Percentiles rank a stretch among this genome's conserved stretches.
phyloP scores from a whole-genome alignment of 2,888 invertebrate species.

The Ischnura elegans region DNA sequence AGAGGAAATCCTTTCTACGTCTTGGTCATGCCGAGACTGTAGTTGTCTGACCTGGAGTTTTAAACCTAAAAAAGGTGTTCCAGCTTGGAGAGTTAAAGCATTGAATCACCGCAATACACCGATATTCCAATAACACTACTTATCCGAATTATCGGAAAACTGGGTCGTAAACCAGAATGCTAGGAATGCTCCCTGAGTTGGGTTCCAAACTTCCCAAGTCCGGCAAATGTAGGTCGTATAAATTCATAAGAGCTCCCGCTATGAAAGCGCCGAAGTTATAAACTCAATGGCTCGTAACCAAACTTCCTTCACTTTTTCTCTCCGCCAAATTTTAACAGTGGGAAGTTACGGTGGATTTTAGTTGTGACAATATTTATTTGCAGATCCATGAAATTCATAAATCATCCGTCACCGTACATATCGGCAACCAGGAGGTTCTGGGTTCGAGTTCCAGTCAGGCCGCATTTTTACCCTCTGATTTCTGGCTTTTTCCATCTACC shows the following conservation, averaged over 20 bases:
- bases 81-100: background rate
- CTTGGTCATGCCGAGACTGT: background rate
- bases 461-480: no score
- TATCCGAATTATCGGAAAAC: background rate
- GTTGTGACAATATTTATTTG: background rate
- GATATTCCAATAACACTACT: background rate
- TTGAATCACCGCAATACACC: background rate
- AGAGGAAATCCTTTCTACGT: background rate
- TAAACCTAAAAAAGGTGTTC: background rate
- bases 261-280: background rate
- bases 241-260: background rate
- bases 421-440: no score
- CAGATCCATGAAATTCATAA: background rate
- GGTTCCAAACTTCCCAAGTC: background rate
- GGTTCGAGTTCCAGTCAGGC: no score
- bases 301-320: background rate
- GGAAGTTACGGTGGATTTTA: background rate
- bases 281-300: background rate
- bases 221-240: background rate
- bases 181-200: background rate
- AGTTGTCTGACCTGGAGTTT: background rate
- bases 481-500: no score
- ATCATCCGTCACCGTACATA: no score
- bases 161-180: background rate
- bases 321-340: background rate